Conservation (phyloP, 2,888 invertebrate species). For the Drosophila villosipedis region DNA sequence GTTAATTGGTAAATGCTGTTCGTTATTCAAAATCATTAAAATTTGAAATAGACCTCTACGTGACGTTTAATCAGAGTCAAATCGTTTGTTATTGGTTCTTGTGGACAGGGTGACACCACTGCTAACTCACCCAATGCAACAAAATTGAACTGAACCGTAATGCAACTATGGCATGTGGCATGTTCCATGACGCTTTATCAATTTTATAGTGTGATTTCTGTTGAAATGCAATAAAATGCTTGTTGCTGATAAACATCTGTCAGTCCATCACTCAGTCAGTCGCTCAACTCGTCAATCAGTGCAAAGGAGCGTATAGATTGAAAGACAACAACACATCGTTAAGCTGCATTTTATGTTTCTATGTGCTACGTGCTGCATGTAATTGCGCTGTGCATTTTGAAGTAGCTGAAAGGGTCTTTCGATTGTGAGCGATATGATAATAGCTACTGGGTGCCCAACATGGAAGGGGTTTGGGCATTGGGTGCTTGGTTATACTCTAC, state of each 20-base stretch:
- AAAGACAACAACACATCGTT: constrained; percentile 21
- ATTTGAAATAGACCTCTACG: constrained; percentile 32
- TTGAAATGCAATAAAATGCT: constrained; percentile 70
- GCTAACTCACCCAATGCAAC: constrained; percentile 11
- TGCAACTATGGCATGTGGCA: constrained; percentile 31
- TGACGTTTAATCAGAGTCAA: constrained; percentile 18
- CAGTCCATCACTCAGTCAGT: constrained; percentile 19
- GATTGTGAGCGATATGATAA: constrained; percentile 21
- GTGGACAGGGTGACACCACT: constrained; percentile 2
- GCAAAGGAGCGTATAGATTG: constrained; percentile 21
- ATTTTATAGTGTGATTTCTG: constrained; percentile 73
- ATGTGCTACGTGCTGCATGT: constrained; percentile 67
- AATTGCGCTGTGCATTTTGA: constrained; percentile 57
- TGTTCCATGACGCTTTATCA: constrained; percentile 58
- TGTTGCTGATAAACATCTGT: constrained; percentile 71
- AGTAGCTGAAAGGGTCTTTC: constrained; percentile 28
- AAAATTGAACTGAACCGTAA: neutral
- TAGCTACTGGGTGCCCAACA: constrained; percentile 8
- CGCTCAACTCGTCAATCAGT: constrained; percentile 48
- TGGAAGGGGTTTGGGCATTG: neutral
- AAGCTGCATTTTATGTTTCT: constrained; percentile 43
- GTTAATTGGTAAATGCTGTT: constrained; percentile 21
- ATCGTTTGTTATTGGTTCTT: constrained; percentile 23
- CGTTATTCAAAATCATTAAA: constrained; percentile 27
- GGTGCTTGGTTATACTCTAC: neutral